Evolutionary conservation across 2,113 vertebrate genomes (phyloP), one percentile per base, ranked within the genome.

Genomic region (Sylvietta virens): DNA sequence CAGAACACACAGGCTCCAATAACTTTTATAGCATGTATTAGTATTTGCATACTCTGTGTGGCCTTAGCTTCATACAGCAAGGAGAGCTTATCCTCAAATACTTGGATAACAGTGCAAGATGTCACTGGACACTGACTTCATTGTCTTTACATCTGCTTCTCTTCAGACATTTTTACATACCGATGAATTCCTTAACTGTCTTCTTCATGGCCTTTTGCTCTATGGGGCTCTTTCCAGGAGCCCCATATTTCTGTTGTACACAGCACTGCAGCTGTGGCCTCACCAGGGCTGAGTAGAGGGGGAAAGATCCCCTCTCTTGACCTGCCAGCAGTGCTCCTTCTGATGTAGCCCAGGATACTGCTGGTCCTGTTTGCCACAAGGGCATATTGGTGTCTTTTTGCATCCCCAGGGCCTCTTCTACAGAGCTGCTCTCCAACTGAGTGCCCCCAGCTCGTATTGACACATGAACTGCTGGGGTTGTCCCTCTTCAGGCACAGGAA

Each of bases 341-440:
- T 72, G 40, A 33, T 30, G 42, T 53, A 54, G 16, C 33, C 22
- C 9, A 30, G 66, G 37, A 27, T 51, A 23, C 12, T 3, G 3
- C 47, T 78, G 47, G 11, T 33, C 20, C 12, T 17, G 8, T 65
- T 73, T 74, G 37, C 24, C 11, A 18, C 12, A 42, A 35, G 15
- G 47, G 13, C n/a, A 12, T 5, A 1, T 33, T 44, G 21, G 33
- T 45, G 40, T 57, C 15, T 7, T 0, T 20, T 11, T 21, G 28
- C 20, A 61, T 56, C 8, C 39, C 16, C n/a, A 45, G 28, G 22
- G 15, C n/a, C 22, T 61, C 31, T 84, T 57, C n/a, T 58, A 57
- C 53, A 76, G 20, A 76, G 35, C 16, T 40, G 22, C 18, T 70
- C 77, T 87, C 40, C 58, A 81, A 30, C 54, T 51, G n/a, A 6